These are phyloP conservation scores for Leptodirus hochenwartii DNA, from an alignment of 2,888 invertebrate genomes.

Conservation along the genomic window DNA sequence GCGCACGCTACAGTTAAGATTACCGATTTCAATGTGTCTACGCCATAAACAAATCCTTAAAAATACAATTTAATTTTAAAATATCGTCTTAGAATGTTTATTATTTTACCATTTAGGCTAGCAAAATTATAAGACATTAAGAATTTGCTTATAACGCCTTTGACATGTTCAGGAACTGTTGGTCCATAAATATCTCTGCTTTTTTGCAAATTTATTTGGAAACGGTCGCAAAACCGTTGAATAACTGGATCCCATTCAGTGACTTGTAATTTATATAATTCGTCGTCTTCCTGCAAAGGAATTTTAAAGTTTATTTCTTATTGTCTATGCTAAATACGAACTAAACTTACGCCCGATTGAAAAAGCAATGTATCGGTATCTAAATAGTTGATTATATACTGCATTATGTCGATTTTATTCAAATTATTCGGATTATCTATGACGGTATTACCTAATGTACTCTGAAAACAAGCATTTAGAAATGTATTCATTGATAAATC, in stretches of 20 bases:
- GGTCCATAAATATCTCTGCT: conserved; percentile 55
- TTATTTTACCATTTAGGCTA: conserved; percentile 54
- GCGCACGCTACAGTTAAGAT: conserved; percentile 70
- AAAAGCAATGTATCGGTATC: conserved; percentile 70
- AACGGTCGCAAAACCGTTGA: conserved; percentile 74
- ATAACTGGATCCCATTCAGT: conserved; percentile 81
- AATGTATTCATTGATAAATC: conserved; percentile 1
- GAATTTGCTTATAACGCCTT: conserved; percentile 51
- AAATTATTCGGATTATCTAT: conserved; percentile 82
- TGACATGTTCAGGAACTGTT: conserved; percentile 42
- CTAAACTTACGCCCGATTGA: conserved; percentile 51
- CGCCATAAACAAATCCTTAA: conserved; percentile 75
- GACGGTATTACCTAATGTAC: conserved; percentile 75
- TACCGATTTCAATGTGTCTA: conserved; percentile 81
- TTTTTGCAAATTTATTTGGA: conserved; percentile 50
- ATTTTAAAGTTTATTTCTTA: too few species aligned
- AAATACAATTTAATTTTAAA: conserved; percentile 14
- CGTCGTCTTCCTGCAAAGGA: conserved; percentile 55
- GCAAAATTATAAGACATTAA: conserved; percentile 67
- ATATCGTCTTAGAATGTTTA: conserved; percentile 3
- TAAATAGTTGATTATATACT: conserved; percentile 60
- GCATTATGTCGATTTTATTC: conserved; percentile 55
- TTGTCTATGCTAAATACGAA: too few species aligned
- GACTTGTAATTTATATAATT: conserved; percentile 55
- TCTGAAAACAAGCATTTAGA: conserved; percentile 32